A percentile compares a stretch with the other conserved stretches of the same genome.
Conservation (phyloP, 1,140 invertebrate genomes). For the Akabosia matsudoensis region DNA sequence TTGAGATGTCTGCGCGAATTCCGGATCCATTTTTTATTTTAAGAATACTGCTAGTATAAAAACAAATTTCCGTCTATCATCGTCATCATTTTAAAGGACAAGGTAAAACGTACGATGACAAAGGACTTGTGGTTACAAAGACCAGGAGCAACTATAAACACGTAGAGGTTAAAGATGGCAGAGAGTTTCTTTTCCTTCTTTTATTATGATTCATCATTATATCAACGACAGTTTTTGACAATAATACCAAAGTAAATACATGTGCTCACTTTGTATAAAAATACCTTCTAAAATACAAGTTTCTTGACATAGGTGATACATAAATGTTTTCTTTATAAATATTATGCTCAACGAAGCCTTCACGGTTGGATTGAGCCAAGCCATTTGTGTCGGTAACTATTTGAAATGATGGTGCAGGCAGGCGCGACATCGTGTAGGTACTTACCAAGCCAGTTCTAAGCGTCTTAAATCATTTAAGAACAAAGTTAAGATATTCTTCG, state of each 20-base stretch:
- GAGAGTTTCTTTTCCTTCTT: not conserved
- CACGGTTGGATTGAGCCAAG: not conserved
- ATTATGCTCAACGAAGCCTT: not conserved
- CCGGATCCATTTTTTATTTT: slow-evolving; percentile 14
- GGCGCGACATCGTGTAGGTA: not conserved
- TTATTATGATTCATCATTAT: not conserved
- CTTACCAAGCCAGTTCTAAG: not conserved
- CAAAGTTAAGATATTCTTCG: too few species aligned
- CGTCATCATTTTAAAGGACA: not conserved
- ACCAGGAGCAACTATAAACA: not conserved
- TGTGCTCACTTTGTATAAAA: not conserved
- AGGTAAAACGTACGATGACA: not conserved
- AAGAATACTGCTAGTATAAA: not conserved
- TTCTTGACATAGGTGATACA: not conserved
- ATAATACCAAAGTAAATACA: not conserved
- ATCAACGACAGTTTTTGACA: not conserved
- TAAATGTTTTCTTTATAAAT: not conserved
- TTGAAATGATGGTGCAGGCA: not conserved
- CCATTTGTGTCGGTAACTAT: not conserved
- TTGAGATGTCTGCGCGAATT: not conserved
- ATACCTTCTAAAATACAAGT: not conserved
- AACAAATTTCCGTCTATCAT: not conserved
- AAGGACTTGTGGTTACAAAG: slow-evolving; percentile 6
- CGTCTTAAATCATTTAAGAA: not conserved
- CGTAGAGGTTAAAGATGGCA: not conserved